Conservation (phyloP, 1,140 invertebrate species). For the Zaprionus vittiger region DNA sequence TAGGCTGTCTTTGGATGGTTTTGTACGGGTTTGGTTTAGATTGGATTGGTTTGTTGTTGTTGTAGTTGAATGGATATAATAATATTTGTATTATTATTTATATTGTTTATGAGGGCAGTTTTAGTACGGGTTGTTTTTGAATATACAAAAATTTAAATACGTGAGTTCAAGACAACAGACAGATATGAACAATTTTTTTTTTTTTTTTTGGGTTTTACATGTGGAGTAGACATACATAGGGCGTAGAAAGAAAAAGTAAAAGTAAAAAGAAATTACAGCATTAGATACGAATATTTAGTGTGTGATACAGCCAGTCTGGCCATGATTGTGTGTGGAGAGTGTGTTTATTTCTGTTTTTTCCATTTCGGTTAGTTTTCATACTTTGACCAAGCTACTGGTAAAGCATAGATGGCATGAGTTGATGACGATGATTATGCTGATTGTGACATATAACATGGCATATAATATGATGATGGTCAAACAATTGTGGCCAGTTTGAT, state of each 20-base stretch:
- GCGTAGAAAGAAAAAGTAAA: conserved; percentile 75
- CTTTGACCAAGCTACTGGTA: not conserved
- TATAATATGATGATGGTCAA: not conserved
- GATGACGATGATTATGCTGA: not conserved
- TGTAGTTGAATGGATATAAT: conserved; percentile 35
- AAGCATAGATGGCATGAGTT: not conserved
- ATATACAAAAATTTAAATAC: conserved; percentile 71
- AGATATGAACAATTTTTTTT: conserved; percentile 50
- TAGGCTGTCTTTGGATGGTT: conserved; percentile 60
- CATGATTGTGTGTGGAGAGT: conserved; percentile 29
- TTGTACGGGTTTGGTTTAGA: conserved; percentile 45
- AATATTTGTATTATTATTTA: conserved; percentile 34
- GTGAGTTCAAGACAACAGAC: conserved; percentile 70
- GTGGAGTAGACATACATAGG: conserved; percentile 66
- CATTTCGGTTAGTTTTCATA: conserved; percentile 12
- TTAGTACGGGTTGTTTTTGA: conserved; percentile 69
- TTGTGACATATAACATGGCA: conserved; percentile 2
- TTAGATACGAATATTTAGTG: conserved; percentile 77
- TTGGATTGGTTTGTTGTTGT: conserved; percentile 44
- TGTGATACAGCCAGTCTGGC: conserved; percentile 23
- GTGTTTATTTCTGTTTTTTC: conserved; percentile 8
- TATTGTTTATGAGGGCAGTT: conserved; percentile 54
- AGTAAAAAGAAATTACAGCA: conserved; percentile 82
- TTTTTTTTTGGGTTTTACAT: conserved; percentile 29
- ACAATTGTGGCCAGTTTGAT: not conserved